Evolutionary conservation across 2,888 invertebrate species (phyloP).

Genomic region (Hirtodrosophila alboralis): DNA sequence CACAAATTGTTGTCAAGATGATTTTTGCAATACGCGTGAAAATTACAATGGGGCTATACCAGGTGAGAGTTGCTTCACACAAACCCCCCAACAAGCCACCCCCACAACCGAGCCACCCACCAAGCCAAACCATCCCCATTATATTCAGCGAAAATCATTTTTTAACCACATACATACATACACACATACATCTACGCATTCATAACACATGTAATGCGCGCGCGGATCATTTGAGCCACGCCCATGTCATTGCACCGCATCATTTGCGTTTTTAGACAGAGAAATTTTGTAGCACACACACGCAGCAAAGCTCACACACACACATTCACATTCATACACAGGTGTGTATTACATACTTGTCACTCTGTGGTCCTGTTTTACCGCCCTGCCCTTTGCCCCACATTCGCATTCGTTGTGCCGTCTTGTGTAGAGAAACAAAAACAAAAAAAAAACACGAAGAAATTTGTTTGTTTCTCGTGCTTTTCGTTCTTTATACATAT

Average conservation of each 20-base stretch:
- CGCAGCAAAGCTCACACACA: slow-evolving; percentile 29
- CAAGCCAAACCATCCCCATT: slow-evolving; percentile 17
- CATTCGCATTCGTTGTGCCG: slow-evolving; percentile 29
- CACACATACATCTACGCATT: too few species aligned
- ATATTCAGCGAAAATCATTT: slow-evolving; percentile 7
- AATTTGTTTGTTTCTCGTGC: slow-evolving; percentile 38
- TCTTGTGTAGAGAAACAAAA: too few species aligned
- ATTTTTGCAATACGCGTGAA: slow-evolving; percentile 88
- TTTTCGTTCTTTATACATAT: slow-evolving; percentile 4
- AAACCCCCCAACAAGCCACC: slow-evolving; percentile 16
- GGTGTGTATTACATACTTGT: slow-evolving; percentile 23
- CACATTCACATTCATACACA: slow-evolving; percentile 25
- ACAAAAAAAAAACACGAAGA: slow-evolving; percentile 13
- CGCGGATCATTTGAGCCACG: slow-evolving; percentile 18
- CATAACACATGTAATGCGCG: slow-evolving; percentile 3
- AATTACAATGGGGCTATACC: slow-evolving; percentile 81
- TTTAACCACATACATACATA: slow-evolving; percentile 13
- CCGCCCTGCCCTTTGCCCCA: slow-evolving; percentile 5
- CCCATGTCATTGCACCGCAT: slow-evolving; percentile 62
- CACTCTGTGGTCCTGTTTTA: slow-evolving; percentile 15
- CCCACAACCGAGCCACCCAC: slow-evolving; percentile 12
- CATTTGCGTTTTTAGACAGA: slow-evolving; percentile 57
- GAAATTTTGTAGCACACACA: slow-evolving; percentile 40
- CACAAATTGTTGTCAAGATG: slow-evolving; percentile 87
- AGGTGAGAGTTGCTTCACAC: slow-evolving; percentile 81